Evolutionary conservation across 2,888 invertebrate genomes (phyloP), one percentile per base, ranked within the genome.

Genomic region (Sylvicola cinctus): DNA sequence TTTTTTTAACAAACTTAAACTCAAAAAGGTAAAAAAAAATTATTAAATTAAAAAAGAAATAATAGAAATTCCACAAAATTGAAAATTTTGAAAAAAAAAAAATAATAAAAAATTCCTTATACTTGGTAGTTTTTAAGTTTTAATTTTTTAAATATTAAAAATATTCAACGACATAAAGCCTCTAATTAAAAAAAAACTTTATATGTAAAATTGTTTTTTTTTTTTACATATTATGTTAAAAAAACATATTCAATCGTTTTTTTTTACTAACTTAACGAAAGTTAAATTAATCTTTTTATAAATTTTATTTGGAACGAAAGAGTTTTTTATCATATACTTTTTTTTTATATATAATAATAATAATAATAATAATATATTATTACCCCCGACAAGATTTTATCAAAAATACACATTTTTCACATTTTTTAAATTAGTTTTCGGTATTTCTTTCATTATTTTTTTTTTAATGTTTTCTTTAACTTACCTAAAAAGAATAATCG

Each of bases 361-460:
- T 17, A 31, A 31, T n/a, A 14, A 13, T 31, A 11, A 31, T 31
- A 31, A n/a, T 31, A 20, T 20, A 20, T 20, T 31, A 31, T 36
- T 34, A 37, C 25, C 58, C 59, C 58, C 60, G 58, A 66, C 65
- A 66, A 67, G 65, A 66, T 63, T 61, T 66, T 69, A 68, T 68
- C 67, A 69, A 68, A 68, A 68, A 68, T 68, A 68, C 63, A 65
- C 65, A 63, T 61, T 61, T 61, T 61, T 59, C 20, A n/a, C n/a
- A 20, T 20, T 20, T 20, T 20, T 20, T 20, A 20, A 20, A 20
- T 20, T 20, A 20, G n/a, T 20, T 20, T 20, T 20, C 20, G 20
- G 20, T 20, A 20, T 20, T 20, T 20, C 20, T 20, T n/a, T n/a
- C 20, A 6, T 20, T 8, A 20, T 30, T 31, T 33, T 32, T 28